Evolutionary conservation across 2,113 vertebrate species (phyloP).

Genomic region (Aegithalos caudatus): DNA sequence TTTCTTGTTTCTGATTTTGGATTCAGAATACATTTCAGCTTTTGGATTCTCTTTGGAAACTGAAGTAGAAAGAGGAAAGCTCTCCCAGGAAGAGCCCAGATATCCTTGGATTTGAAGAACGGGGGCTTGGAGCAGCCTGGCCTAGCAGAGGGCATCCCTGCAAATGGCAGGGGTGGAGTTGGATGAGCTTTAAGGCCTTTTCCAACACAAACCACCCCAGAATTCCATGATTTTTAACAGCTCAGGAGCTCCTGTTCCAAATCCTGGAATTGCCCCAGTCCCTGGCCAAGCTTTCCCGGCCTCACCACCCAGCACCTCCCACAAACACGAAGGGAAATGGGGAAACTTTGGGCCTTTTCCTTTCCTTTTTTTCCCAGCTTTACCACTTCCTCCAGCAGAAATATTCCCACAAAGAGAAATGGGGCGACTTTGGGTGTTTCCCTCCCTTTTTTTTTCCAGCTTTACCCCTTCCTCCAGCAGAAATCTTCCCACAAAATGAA

Average conservation of each 20-base stretch:
- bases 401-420: too few relatives aligned
- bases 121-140: background rate
- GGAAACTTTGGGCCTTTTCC: too few relatives aligned
- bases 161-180: rapidly evolving
- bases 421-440: too few relatives aligned
- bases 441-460: too few relatives aligned
- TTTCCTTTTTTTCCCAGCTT: background rate
- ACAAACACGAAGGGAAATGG: background rate
- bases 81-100: background rate
- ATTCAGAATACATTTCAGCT: background rate
- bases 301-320: too few relatives aligned
- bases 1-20: background rate
- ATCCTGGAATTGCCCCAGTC: background rate
- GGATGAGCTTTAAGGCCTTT: background rate
- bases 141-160: background rate
- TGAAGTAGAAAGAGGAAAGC: background rate
- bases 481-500: too few relatives aligned
- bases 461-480: too few relatives aligned
- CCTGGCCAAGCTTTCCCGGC: background rate
- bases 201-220: background rate
- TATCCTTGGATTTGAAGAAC: background rate
- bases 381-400: too few relatives aligned
- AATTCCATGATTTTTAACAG: background rate
- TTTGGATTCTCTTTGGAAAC: background rate
- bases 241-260: rapidly evolving